A percentile compares a stretch with the other conserved stretches of the same genome.
Conservation (phyloP, 2,113 vertebrate genomes). For the Hippocampus mohnikei region DNA sequence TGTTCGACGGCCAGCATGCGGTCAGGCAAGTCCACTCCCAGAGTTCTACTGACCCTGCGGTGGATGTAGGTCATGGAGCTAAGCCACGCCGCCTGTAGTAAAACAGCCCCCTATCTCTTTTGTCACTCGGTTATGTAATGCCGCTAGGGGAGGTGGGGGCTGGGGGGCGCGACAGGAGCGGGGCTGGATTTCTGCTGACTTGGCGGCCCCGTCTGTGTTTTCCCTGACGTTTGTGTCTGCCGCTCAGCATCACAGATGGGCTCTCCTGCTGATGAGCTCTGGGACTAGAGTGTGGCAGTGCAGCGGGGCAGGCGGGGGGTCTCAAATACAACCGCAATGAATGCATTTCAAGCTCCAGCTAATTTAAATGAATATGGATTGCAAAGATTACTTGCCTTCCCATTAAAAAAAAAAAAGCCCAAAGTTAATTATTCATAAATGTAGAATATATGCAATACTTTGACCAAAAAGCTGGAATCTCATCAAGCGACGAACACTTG, state of each 20-base stretch:
- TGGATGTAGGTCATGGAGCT: constrained; percentile 69
- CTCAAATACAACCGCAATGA: background rate
- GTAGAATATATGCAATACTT: background rate
- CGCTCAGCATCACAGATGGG: background rate
- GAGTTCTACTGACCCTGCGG: constrained; percentile 15
- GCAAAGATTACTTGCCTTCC: background rate
- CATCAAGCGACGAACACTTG: too few species aligned
- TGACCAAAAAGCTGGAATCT: background rate
- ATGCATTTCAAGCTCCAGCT: background rate
- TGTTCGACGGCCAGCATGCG: constrained; percentile 16
- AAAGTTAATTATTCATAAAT: background rate
- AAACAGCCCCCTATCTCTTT: constrained; percentile 64
- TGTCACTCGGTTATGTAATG: constrained; percentile 67
- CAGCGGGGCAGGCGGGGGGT: too few species aligned
- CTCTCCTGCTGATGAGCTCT: constrained; percentile 12
- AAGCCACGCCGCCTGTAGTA: constrained; percentile 61
- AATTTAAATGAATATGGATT: background rate
- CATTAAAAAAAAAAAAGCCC: background rate
- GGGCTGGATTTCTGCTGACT: constrained; percentile 48
- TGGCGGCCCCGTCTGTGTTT: constrained; percentile 19
- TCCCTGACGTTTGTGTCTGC: constrained; percentile 41
- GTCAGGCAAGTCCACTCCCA: constrained; percentile 19
- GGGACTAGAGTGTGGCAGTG: background rate
- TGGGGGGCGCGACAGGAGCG: background rate
- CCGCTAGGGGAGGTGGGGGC: constrained; percentile 37